Conservation (phyloP, 2,888 invertebrate species). For the Pemphredon lugubris region DNA sequence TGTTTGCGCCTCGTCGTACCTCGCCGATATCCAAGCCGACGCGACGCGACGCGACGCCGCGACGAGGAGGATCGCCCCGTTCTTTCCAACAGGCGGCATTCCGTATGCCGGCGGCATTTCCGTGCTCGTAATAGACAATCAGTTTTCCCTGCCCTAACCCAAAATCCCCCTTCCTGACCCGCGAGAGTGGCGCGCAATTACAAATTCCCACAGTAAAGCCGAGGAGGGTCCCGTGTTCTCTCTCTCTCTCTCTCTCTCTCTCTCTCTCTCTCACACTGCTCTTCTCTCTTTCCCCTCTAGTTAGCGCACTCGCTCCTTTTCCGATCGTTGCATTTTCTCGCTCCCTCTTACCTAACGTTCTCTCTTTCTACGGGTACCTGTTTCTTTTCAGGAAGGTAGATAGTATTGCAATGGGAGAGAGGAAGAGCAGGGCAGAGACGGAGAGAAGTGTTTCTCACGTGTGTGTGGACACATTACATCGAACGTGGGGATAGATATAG, state of each 20-base stretch:
- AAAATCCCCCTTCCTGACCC: constrained; percentile 20
- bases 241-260: too few relatives aligned
- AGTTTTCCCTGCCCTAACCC: constrained; percentile 2
- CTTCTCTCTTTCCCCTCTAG: constrained; percentile 9
- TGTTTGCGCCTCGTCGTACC: constrained; percentile 8
- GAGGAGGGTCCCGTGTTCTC: constrained; percentile 48
- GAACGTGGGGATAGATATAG: background rate
- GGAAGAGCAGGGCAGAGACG: background rate
- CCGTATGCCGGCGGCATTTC: constrained; percentile 6
- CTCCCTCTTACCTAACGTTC: constrained; percentile 2
- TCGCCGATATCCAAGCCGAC: background rate
- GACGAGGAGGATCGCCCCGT: background rate
- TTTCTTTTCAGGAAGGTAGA: constrained; percentile 11
- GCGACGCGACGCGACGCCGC: background rate
- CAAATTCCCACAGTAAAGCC: constrained; percentile 74
- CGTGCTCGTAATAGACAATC: constrained; percentile 30
- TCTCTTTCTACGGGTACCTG: background rate
- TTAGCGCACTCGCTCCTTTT: constrained; percentile 12
- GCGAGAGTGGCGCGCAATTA: constrained; percentile 68
- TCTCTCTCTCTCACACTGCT: constrained; percentile 16
- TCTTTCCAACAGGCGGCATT: background rate
- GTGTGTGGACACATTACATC: background rate
- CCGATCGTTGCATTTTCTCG: background rate
- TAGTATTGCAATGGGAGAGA: too few relatives aligned
- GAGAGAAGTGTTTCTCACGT: background rate